Percentiles rank a stretch among this genome's conserved stretches.
These are phyloP conservation scores for Okamejei kenojei DNA, from an alignment of 2,797 vertebrate genomes.

Conservation along the genomic window DNA sequence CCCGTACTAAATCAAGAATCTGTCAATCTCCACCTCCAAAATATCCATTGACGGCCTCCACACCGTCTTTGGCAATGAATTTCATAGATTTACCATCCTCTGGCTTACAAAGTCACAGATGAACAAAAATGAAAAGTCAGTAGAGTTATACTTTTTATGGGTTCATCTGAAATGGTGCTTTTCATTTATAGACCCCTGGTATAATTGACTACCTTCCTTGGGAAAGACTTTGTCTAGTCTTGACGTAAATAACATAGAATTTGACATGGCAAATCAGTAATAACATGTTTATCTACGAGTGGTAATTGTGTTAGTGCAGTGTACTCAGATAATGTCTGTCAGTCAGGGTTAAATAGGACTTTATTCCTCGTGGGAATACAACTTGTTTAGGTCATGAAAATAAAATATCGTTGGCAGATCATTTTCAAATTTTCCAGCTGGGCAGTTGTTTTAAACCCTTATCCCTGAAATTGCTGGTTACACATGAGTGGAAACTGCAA, in stretches of 20 bases:
- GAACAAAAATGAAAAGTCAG: background rate
- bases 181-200: no score
- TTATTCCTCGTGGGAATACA: constrained; percentile 8
- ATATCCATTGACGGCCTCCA: no score
- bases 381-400: constrained; percentile 7
- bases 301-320: background rate
- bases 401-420: background rate
- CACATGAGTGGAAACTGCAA: background rate
- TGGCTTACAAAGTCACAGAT: no score
- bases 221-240: background rate
- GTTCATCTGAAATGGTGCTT: background rate
- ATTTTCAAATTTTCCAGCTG: constrained; percentile 17
- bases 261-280: background rate
- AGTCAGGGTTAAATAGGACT: background rate
- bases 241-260: background rate
- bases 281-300: background rate
- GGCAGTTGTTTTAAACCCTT: constrained; percentile 2
- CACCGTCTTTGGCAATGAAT: no score
- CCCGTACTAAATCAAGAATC: no score
- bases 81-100: no score
- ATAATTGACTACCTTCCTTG: background rate
- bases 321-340: background rate
- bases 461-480: background rate
- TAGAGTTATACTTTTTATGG: background rate
- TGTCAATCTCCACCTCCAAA: no score